Base-by-base conservation (phyloP, 2,888 invertebrate genomes). In the Epinotia ramella region DNA sequence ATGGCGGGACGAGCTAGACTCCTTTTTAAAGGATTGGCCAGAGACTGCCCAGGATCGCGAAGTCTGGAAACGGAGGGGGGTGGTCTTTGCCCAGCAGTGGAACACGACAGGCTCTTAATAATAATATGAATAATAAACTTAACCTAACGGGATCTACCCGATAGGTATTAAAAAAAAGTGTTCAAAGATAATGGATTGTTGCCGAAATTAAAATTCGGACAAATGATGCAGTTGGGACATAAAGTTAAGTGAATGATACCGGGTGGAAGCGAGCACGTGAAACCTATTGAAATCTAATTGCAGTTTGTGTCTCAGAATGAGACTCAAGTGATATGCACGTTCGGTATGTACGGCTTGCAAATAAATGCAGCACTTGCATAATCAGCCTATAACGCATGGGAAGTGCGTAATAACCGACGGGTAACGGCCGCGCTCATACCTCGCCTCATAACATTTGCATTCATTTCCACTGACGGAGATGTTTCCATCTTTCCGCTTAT, bases 391-490 rank as follows among this genome's bases (percentile, higher is more conserved):
- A 76, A 76, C 67, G 72, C 76, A 72, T 67, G 56, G 76, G 76
- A 76, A 76, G 76, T 76, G 76, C 76, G 76, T 76, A 76, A 76
- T 76, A 76, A 76, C 72, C 66, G 76, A 46, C 72, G 67, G 60
- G 66, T 60, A 72, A 63, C 62, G 67, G 67, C 56, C 62, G 56
- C n/a, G 57, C 66, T 59, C 64, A 57, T 57, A 69, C 63, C 18
- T 56, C 49, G 60, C 20, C 49, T 64, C 60, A 66, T 75, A 75
- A 62, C 56, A 75, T 75, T 71, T 75, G 70, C 65, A 71, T 75
- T 60, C 59, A 71, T 75, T 71, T 57, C 64, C 46, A 57, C 65
- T 53, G 60, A 46, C 44, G 64, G 68, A 69, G 72, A 65, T 66
- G 49, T 64, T 63, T 63, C 46, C 44, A 56, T 73, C 67, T 56